Evolutionary conservation across 1,140 invertebrate genomes (phyloP).

Genomic region (Cepaea nemoralis): DNA sequence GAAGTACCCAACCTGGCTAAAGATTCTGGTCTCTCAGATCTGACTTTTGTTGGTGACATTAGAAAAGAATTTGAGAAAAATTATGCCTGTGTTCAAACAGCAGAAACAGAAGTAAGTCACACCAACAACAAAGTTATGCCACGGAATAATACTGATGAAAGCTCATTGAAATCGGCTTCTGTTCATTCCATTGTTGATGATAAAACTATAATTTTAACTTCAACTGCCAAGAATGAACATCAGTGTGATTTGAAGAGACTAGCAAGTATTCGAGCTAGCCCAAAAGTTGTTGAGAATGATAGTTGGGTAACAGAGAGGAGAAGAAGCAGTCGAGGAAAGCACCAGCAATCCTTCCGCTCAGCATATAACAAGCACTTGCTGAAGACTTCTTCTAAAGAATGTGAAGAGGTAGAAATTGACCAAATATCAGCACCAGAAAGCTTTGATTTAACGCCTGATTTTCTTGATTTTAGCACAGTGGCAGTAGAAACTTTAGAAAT

Average conservation of each 20-base stretch:
- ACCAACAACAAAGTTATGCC: neutral
- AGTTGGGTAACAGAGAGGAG: constrained; percentile 37
- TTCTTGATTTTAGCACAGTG: neutral
- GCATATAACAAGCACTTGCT: constrained; percentile 20
- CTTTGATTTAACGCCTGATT: neutral
- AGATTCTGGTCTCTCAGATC: neutral
- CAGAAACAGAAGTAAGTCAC: no score
- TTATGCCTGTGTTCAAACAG: no score
- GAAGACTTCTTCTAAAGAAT: neutral
- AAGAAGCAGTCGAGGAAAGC: constrained; percentile 30
- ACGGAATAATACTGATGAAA: neutral
- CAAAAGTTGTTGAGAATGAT: constrained; percentile 36
- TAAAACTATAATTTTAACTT: neutral
- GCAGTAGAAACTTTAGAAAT: neutral
- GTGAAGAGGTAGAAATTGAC: no score
- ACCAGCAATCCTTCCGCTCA: neutral
- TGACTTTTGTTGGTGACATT: no score
- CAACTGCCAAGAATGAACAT: neutral
- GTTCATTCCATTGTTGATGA: neutral
- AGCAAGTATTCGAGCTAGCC: constrained; percentile 29
- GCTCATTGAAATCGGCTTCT: neutral
- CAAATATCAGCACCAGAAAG: no score
- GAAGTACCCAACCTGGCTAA: neutral
- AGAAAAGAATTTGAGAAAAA: no score
- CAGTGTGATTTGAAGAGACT: constrained; percentile 24